A percentile compares a stretch with the other conserved stretches of the same genome.
These are phyloP conservation scores for Bradynema listronoti DNA, from an alignment of 1,140 invertebrate genomes.

Conservation along the genomic window DNA sequence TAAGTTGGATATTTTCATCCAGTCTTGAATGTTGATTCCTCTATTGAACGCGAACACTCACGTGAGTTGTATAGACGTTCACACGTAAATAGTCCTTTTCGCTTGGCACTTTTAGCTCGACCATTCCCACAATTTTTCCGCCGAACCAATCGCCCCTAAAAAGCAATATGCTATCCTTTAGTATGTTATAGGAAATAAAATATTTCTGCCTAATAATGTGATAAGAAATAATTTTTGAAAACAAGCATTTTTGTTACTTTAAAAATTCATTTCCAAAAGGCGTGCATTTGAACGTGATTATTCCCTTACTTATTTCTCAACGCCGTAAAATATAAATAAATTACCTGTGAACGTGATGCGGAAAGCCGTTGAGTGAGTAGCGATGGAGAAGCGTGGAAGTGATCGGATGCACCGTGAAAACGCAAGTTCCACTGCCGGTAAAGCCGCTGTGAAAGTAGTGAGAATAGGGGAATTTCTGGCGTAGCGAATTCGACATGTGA, in stretches of 20 bases:
- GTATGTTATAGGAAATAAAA: too few relatives aligned
- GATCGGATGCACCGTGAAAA: constrained; percentile 80
- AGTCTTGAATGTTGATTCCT: neutral
- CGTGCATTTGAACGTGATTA: too few relatives aligned
- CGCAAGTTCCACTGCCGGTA: constrained; percentile 79
- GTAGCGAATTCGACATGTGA: constrained; percentile 45
- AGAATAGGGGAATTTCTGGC: constrained; percentile 66
- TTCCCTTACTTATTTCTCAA: too few relatives aligned
- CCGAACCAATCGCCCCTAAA: constrained; percentile 92
- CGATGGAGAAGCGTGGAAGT: constrained; percentile 79
- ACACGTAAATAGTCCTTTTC: constrained; percentile 62
- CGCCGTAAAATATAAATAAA: neutral
- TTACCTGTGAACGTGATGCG: constrained; percentile 75
- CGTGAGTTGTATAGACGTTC: constrained; percentile 84
- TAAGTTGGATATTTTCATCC: constrained; percentile 1
- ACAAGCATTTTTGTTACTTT: too few relatives aligned
- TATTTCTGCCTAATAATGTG: neutral
- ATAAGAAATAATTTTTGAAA: neutral
- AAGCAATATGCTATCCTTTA: too few relatives aligned
- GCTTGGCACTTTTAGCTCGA: constrained; percentile 67
- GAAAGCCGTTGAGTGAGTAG: constrained; percentile 90
- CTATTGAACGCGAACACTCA: constrained; percentile 62
- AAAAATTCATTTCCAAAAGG: too few relatives aligned
- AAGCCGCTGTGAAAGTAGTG: constrained; percentile 92
- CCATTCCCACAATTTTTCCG: constrained; percentile 88